Evolutionary conservation across 35 echinoderm and acorn worm genomes (phyloP).

Genomic region (Ophiothrix spiculata): DNA sequence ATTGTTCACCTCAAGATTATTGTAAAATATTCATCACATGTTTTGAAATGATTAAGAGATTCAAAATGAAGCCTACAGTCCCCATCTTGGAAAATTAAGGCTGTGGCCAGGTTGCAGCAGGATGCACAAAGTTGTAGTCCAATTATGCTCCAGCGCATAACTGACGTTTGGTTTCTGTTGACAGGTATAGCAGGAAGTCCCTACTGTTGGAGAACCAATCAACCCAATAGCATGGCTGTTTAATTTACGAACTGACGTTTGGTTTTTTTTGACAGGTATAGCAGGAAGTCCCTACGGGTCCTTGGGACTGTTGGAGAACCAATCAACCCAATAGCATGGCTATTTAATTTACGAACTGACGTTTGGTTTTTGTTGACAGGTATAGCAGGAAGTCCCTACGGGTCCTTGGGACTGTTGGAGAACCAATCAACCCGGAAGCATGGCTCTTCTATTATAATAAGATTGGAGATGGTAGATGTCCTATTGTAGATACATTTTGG

Average conservation of each 20-base stretch:
- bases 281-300: slow-evolving; percentile 74
- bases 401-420: slow-evolving; percentile 88
- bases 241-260: neutral
- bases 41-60: no score
- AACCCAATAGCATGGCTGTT: neutral
- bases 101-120: no score
- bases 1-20: no score
- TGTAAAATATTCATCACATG: no score
- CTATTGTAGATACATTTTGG: slow-evolving; percentile 93
- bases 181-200: no score
- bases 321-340: slow-evolving; percentile 97
- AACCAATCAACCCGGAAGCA: slow-evolving; percentile 98
- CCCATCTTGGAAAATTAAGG: no score
- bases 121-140: no score
- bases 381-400: slow-evolving; percentile 83
- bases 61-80: no score
- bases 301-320: slow-evolving; percentile 90
- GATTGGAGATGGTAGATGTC: slow-evolving; percentile 78
- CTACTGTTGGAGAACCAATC: neutral
- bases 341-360: no score
- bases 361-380: no score
- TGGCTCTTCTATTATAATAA: slow-evolving; percentile 92
- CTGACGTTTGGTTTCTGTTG: no score
- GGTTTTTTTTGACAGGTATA: slow-evolving; percentile 54
- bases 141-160: no score